These are phyloP conservation scores for Poecile montanus DNA, from an alignment of 2,797 vertebrate species.

Conservation along the genomic window DNA sequence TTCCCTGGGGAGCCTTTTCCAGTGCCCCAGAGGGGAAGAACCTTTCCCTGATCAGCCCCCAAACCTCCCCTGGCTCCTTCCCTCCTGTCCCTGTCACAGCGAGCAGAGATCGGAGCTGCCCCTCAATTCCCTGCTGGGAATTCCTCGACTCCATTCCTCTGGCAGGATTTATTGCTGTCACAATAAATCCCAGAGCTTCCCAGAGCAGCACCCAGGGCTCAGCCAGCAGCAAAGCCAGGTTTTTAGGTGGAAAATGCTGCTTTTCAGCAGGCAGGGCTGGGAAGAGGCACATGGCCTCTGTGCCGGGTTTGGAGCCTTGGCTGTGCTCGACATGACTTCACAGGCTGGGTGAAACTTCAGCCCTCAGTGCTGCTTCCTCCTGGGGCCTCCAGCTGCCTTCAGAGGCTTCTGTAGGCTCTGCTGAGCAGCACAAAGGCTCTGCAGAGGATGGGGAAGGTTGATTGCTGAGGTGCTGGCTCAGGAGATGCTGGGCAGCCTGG, in stretches of 20 bases:
- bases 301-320: neutral
- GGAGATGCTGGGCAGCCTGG: neutral
- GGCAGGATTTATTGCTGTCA: rapidly evolving
- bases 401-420: constrained; percentile 1
- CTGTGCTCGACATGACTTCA: neutral
- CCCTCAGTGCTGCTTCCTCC: neutral
- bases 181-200: rapidly evolving
- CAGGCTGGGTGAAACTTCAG: constrained; percentile 16
- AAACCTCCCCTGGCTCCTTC: neutral
- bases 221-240: neutral
- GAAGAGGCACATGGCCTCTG: neutral
- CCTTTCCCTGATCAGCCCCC: rapidly evolving
- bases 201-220: neutral
- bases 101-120: neutral
- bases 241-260: neutral
- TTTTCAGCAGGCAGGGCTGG: neutral
- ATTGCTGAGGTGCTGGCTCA: neutral
- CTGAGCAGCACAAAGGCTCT: neutral
- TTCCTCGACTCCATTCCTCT: neutral
- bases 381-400: neutral
- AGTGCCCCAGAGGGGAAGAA: neutral
- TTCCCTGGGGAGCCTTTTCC: neutral
- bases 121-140: rapidly evolving
- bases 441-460: constrained; percentile 9
- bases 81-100: neutral